Evolutionary conservation across 2,113 vertebrate genomes (phyloP), one percentile per base, ranked within the genome.

Genomic region (Procavia capensis): DNA sequence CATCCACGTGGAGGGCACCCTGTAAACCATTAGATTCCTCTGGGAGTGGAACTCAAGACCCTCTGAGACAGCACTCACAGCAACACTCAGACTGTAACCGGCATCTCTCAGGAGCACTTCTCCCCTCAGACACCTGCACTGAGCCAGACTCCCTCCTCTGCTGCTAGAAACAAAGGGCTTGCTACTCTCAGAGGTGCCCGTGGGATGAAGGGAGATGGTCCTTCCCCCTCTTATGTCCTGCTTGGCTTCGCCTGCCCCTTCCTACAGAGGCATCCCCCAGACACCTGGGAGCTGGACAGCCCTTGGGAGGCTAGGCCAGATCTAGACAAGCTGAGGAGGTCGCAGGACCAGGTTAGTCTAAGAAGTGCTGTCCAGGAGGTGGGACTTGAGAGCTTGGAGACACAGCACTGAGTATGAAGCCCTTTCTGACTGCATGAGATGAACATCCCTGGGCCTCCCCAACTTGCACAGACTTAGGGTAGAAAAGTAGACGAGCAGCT

Each of bases 381-480:
- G 24, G 34, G 7, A 31, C 14, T 31, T 39, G 17, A 68, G 41
- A 57, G 0, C 14, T 68, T n/a, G 64, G 31, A 76, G 50, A 45
- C 8, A 31, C 78, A 41, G 25, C 19, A 41, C 34, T 39, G 72
- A 41, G 1, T 16, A 0, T 43, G 27, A 34, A 72, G 41, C 20
- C 17, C 76, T n/a, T 3, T 0, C 5, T 29, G 5, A 17, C 45
- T 14, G 0, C 11, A 3, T 8, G n/a, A 6, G 5, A 5, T 3
- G 9, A 31, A 54, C 50, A 16, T 4, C 17, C 13, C 50, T 54
- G 39, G 0, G 29, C 34, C 5, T 68, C 13, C 31, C 64, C 64
- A 68, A n/a, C 31, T 4, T 4, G 0, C 8, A 6, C 10, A 34
- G 79, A 34, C 59, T 14, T 66, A 2, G 2, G 14, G 36, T 3